phyloP scores from a whole-genome alignment of 1,140 invertebrate genomes.

The Temnothorax nylanderi region DNA sequence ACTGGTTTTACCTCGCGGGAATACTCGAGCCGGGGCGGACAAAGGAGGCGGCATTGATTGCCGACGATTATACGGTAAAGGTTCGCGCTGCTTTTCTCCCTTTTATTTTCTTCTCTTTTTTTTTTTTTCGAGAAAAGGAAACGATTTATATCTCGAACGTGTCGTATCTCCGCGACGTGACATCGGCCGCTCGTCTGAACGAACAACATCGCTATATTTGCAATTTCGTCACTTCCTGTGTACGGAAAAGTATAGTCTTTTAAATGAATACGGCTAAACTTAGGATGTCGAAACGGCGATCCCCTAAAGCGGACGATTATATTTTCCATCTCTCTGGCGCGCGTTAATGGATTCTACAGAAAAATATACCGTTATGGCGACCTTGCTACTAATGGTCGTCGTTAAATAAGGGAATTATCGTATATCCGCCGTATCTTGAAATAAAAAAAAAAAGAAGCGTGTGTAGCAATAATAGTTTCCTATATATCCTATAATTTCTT shows the following conservation, averaged over 20 bases:
- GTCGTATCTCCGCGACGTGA: not conserved
- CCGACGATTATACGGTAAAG: slow-evolving; percentile 34
- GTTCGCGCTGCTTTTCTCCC: not conserved
- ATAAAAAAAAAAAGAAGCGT: not conserved
- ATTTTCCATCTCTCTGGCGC: not conserved
- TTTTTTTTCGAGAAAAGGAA: not conserved
- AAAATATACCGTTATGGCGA: slow-evolving; percentile 14
- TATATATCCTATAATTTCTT: not conserved
- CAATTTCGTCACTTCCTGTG: not conserved
- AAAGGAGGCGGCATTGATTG: slow-evolving; percentile 38
- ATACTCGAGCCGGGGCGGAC: slow-evolving; percentile 25
- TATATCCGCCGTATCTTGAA: not conserved
- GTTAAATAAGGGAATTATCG: slow-evolving; percentile 6
- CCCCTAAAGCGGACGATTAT: not conserved
- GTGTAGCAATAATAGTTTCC: not conserved
- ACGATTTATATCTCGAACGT: not conserved
- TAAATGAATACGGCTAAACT: not conserved
- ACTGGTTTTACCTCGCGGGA: slow-evolving; percentile 47
- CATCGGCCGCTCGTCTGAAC: not conserved
- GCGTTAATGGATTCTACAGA: slow-evolving; percentile 10
- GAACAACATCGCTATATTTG: not conserved
- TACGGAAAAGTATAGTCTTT: not conserved
- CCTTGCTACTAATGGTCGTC: slow-evolving; percentile 29
- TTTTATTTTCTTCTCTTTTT: not conserved
- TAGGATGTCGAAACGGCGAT: not conserved